These are phyloP conservation scores for Spilogale gracilis DNA, from an alignment of 2,113 vertebrate species.

Conservation along the genomic window DNA sequence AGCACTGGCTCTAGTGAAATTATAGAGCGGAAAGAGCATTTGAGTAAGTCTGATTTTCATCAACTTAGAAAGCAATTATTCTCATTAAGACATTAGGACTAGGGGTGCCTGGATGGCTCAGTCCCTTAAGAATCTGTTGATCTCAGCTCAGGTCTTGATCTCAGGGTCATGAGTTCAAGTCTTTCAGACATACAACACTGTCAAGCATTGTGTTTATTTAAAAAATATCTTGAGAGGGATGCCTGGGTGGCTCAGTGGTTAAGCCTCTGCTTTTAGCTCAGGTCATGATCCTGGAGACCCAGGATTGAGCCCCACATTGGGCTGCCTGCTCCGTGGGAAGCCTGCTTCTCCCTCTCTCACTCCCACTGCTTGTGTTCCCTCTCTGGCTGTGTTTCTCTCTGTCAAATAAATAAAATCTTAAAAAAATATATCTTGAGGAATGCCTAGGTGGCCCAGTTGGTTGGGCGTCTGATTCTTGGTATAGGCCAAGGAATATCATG, in stretches of 20 bases:
- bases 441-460: too few species aligned
- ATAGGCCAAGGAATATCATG: too few species aligned
- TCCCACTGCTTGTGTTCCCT: too few species aligned
- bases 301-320: too few species aligned
- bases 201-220: background rate
- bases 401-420: too few species aligned
- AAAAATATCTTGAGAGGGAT: background rate
- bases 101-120: background rate
- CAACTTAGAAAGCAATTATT: background rate
- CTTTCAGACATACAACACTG: background rate
- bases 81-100: background rate
- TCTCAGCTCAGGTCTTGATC: background rate
- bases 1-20: background rate
- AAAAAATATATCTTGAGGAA: too few species aligned
- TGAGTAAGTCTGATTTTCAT: background rate
- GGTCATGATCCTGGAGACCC: background rate
- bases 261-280: background rate
- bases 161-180: background rate
- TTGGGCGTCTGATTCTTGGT: too few species aligned
- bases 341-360: too few species aligned
- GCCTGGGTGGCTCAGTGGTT: background rate
- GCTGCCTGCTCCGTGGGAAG: too few species aligned
- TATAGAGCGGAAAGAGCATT: background rate
- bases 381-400: too few species aligned
- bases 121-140: background rate